These are phyloP conservation scores for Eristalinus aeneus DNA, from an alignment of 2,888 invertebrate genomes.

Conservation along the genomic window DNA sequence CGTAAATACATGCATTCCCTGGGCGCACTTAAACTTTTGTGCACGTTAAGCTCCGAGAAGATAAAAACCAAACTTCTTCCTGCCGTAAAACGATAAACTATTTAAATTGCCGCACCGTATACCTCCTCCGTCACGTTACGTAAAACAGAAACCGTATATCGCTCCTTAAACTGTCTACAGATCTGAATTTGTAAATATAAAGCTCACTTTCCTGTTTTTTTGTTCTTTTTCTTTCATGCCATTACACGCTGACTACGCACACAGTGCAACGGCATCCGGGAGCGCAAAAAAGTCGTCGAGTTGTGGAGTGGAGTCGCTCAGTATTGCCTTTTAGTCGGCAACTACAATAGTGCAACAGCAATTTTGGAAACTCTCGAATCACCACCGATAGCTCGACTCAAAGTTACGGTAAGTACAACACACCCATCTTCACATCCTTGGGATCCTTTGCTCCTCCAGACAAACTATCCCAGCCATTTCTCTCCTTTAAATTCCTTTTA, in stretches of 20 bases:
- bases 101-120: constrained; percentile 15
- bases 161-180: constrained; percentile 21
- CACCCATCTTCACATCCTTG: background rate
- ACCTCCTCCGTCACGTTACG: constrained; percentile 12
- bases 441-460: constrained; percentile 30
- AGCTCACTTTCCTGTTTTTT: background rate
- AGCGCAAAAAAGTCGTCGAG: constrained; percentile 79
- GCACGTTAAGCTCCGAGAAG: background rate
- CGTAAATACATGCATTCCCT: background rate
- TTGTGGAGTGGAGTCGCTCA: constrained; percentile 81
- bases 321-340: constrained; percentile 80
- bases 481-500: constrained; percentile 55
- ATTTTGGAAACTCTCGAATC: constrained; percentile 80
- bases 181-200: constrained; percentile 1
- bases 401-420: constrained; percentile 78
- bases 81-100: background rate
- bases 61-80: background rate
- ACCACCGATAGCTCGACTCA: constrained; percentile 79
- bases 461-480: constrained; percentile 50
- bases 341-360: constrained; percentile 80
- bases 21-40: constrained; percentile 6
- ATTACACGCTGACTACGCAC: constrained; percentile 41
- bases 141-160: constrained; percentile 3
- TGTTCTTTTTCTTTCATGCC: constrained; percentile 48
- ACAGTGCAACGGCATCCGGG: constrained; percentile 79